Evolutionary conservation across 2,888 invertebrate species (phyloP).

Genomic region (Mythimna lalbum): DNA sequence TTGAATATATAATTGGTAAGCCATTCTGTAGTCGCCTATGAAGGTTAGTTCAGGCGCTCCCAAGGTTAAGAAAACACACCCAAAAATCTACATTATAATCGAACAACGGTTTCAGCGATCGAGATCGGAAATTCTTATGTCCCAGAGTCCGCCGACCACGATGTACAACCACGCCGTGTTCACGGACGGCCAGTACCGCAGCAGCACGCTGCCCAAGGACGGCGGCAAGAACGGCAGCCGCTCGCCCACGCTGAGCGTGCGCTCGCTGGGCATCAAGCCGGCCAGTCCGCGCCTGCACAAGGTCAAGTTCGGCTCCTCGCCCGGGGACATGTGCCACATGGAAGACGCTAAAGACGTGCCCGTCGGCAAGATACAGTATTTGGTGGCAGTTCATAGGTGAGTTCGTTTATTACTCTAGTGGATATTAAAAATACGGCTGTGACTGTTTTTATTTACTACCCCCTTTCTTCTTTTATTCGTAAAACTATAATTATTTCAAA

Average conservation of each 20-base stretch:
- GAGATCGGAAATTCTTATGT: constrained; percentile 84
- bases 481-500: too few relatives aligned
- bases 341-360: constrained; percentile 56
- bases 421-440: too few relatives aligned
- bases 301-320: constrained; percentile 78
- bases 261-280: constrained; percentile 73
- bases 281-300: constrained; percentile 68
- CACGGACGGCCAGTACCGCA: constrained; percentile 60
- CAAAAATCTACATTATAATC: constrained; percentile 55
- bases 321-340: constrained; percentile 76
- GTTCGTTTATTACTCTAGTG: constrained; percentile 14
- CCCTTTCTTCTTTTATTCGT: too few relatives aligned
- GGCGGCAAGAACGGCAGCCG: constrained; percentile 55
- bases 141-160: constrained; percentile 81
- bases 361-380: constrained; percentile 87
- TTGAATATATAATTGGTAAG: background rate
- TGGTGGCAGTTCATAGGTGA: constrained; percentile 94
- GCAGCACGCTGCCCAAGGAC: constrained; percentile 72
- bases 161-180: constrained; percentile 68
- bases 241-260: constrained; percentile 78
- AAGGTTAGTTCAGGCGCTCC: constrained; percentile 32
- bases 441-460: too few relatives aligned
- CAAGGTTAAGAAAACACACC: constrained; percentile 35
- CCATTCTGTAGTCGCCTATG: background rate
- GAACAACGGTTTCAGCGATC: constrained; percentile 82